These are phyloP conservation scores for Pungitius pungitius DNA, from an alignment of 2,113 vertebrate genomes.

Conservation along the genomic window DNA sequence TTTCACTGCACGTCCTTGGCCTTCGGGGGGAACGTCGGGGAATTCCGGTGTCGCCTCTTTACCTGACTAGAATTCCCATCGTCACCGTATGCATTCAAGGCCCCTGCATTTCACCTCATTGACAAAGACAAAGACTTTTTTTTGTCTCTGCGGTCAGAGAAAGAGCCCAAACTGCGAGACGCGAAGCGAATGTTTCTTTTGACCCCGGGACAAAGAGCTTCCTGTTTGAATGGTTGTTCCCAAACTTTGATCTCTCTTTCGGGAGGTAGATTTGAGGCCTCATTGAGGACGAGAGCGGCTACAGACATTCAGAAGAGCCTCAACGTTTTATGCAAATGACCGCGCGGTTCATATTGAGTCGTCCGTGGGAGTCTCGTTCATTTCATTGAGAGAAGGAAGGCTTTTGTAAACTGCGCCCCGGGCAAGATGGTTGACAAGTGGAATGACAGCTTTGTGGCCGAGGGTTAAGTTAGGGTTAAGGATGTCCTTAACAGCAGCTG, in stretches of 20 bases:
- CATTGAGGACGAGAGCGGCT: not conserved
- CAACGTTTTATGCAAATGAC: not conserved
- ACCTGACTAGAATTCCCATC: slow-evolving; percentile 1
- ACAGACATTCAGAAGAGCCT: not conserved
- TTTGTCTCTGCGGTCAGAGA: slow-evolving; percentile 13
- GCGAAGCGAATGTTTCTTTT: slow-evolving; percentile 20
- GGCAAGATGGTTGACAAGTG: not conserved
- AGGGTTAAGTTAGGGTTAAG: not conserved
- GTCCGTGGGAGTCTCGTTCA: not conserved
- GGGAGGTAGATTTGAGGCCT: not conserved
- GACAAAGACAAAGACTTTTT: slow-evolving; percentile 40
- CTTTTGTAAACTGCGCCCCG: not conserved
- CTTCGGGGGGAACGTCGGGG: slow-evolving; percentile 2
- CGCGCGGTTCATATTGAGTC: not conserved
- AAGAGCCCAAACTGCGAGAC: slow-evolving; percentile 16
- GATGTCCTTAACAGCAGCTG: not conserved
- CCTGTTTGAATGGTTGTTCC: slow-evolving; percentile 19
- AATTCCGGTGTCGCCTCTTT: not conserved
- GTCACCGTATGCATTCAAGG: slow-evolving; percentile 21
- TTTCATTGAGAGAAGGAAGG: not conserved
- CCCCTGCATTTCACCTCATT: slow-evolving; percentile 31
- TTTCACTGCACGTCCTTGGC: slow-evolving; percentile 25
- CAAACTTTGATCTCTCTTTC: not conserved
- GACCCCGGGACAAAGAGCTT: slow-evolving; percentile 20
- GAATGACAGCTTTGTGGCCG: slow-evolving; percentile 2